Conservation (phyloP, 2,113 vertebrate genomes). For the Lethenteron camtschaticum region DNA sequence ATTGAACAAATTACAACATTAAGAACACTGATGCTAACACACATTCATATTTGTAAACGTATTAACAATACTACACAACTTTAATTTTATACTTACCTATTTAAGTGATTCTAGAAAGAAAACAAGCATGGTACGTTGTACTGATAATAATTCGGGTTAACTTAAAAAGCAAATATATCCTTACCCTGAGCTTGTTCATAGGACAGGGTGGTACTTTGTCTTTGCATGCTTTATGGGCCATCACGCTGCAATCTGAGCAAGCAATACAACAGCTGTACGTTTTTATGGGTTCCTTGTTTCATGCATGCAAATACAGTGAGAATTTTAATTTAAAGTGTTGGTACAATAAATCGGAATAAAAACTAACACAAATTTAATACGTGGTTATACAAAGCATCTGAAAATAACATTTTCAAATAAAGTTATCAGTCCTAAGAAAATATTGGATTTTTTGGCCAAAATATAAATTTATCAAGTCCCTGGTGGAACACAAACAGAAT, state of each 20-base stretch:
- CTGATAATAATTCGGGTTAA: too few species aligned
- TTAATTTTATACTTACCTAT: too few species aligned
- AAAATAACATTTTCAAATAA: neutral
- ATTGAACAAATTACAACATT: too few species aligned
- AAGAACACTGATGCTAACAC: too few species aligned
- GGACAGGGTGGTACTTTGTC: constrained; percentile 1
- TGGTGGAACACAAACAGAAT: too few species aligned
- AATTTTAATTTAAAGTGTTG: neutral
- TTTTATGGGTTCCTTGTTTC: too few species aligned
- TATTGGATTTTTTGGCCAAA: neutral
- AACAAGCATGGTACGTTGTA: too few species aligned
- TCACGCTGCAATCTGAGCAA: constrained; percentile 1
- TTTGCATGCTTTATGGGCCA: constrained; percentile 3
- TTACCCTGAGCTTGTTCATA: neutral
- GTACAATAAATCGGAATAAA: neutral
- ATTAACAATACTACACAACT: too few species aligned
- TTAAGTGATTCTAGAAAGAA: too few species aligned
- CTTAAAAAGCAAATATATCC: neutral
- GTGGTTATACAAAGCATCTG: neutral
- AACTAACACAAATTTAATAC: neutral
- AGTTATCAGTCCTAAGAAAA: neutral
- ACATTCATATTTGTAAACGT: too few species aligned
- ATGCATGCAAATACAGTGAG: too few species aligned
- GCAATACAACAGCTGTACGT: neutral
- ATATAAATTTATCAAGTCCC: too few species aligned